Conservation (phyloP, 2,888 invertebrate species). For the Augiades crinisus region DNA sequence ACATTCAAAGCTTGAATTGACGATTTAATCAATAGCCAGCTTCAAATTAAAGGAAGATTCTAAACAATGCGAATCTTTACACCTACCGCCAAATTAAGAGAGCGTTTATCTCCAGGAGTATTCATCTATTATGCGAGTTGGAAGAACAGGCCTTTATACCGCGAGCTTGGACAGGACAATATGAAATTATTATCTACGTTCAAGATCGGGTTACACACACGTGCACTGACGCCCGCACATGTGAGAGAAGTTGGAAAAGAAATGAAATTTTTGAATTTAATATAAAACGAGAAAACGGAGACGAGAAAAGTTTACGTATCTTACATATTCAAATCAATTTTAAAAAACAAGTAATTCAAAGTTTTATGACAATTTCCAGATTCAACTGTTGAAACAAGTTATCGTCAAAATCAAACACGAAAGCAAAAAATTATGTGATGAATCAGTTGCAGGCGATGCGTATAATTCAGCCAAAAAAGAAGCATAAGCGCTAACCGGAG, state of each 20-base stretch:
- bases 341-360: background rate
- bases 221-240: constrained; percentile 38
- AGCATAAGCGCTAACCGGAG: constrained; percentile 39
- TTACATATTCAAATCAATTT: too few species aligned
- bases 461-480: constrained; percentile 26
- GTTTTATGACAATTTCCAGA: too few species aligned
- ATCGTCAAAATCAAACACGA: background rate
- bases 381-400: too few species aligned
- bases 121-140: constrained; percentile 39
- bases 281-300: too few species aligned
- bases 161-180: constrained; percentile 43
- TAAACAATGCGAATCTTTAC: constrained; percentile 25
- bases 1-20: background rate
- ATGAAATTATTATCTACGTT: constrained; percentile 54
- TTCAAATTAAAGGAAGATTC: constrained; percentile 1
- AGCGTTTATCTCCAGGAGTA: constrained; percentile 28
- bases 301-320: background rate
- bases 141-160: constrained; percentile 26
- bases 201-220: constrained; percentile 58
- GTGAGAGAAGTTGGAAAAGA: constrained; percentile 5
- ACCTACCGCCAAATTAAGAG: constrained; percentile 31
- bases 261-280: constrained; percentile 7
- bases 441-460: constrained; percentile 11
- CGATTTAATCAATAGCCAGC: constrained; percentile 3
- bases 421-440: background rate